phyloP scores from a whole-genome alignment of 2,888 invertebrate genomes.

The Lasioglossum oenotherae region DNA sequence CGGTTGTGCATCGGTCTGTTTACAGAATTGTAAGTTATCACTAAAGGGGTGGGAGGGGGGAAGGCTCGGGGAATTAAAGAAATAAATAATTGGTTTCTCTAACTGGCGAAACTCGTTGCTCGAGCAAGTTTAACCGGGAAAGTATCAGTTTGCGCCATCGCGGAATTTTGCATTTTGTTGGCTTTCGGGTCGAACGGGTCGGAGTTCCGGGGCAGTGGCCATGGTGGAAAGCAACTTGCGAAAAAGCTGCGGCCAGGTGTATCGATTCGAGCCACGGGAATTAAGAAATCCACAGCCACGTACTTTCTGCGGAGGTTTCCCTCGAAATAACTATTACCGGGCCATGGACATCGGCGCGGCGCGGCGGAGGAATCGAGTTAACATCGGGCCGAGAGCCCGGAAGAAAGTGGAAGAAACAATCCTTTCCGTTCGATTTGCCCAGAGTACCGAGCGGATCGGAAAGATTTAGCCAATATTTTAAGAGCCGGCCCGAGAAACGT shows the following conservation, averaged over 20 bases:
- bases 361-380: conserved; percentile 51
- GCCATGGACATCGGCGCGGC: conserved; percentile 36
- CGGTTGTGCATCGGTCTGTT: conserved; percentile 1
- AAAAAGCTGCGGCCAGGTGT: background rate
- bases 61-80: background rate
- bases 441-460: background rate
- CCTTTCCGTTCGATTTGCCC: conserved; percentile 39
- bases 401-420: conserved; percentile 41
- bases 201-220: background rate
- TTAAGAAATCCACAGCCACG: conserved; percentile 43
- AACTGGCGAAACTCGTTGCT: background rate
- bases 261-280: conserved; percentile 18
- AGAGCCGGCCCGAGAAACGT: background rate
- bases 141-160: background rate
- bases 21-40: conserved; percentile 5
- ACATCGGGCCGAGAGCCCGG: conserved; percentile 40
- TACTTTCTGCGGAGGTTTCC: conserved; percentile 21
- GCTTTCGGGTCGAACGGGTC: background rate
- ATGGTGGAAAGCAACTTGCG: background rate
- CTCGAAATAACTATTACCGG: conserved; percentile 48
- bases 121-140: background rate
- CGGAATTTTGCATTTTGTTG: background rate
- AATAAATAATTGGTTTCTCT: background rate
- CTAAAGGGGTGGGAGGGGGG: background rate
- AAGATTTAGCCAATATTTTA: conserved; percentile 13